These are phyloP conservation scores for Autographa pulchrina DNA, from an alignment of 2,888 invertebrate species.

Conservation along the genomic window DNA sequence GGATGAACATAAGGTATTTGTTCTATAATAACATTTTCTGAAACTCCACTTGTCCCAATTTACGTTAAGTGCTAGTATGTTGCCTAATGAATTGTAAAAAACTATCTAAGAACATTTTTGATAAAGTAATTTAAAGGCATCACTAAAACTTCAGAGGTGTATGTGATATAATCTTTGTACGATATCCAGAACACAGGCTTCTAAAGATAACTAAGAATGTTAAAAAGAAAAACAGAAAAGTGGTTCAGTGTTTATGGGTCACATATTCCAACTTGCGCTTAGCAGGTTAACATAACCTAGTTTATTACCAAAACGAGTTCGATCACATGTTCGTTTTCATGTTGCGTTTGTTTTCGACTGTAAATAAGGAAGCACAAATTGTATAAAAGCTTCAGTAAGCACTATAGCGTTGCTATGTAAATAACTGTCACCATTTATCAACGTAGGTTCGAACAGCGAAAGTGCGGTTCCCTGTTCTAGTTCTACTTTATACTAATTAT, in stretches of 20 bases:
- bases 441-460: slow-evolving; percentile 53
- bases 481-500: slow-evolving; percentile 70
- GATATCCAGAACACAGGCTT: no score
- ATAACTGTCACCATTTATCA: slow-evolving; percentile 59
- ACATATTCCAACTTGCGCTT: not conserved
- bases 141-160: no score
- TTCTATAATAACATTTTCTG: no score
- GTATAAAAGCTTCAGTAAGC: slow-evolving; percentile 44
- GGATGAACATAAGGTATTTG: no score
- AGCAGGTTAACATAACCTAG: not conserved
- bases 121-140: no score
- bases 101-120: no score
- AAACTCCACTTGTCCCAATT: no score
- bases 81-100: no score
- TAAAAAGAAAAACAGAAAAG: not conserved
- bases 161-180: no score
- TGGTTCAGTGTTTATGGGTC: not conserved
- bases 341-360: slow-evolving; percentile 8
- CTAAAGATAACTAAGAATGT: no score
- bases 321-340: slow-evolving; percentile 12
- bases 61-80: no score
- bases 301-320: not conserved
- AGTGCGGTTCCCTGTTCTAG: slow-evolving; percentile 71
- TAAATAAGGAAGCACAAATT: slow-evolving; percentile 47
- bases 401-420: slow-evolving; percentile 50